phyloP scores from a whole-genome alignment of 2,888 invertebrate genomes.

The Chaetoderma sp. region DNA sequence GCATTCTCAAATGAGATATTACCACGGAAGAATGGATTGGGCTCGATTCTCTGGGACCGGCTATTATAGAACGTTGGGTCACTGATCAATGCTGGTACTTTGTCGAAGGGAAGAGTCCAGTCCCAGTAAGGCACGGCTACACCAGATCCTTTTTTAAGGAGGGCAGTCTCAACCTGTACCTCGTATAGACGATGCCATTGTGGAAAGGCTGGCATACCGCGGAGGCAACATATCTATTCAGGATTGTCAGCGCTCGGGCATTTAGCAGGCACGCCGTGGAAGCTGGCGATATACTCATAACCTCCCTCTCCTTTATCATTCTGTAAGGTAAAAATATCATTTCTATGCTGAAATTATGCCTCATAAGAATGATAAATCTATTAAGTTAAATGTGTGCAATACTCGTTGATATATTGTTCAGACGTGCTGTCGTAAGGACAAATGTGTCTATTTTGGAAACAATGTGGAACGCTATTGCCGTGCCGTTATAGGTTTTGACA shows the following conservation, averaged over 20 bases:
- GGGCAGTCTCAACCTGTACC: conserved; percentile 35
- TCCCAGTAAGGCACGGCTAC: conserved; percentile 39
- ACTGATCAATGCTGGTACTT: conserved; percentile 27
- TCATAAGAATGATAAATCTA: too few relatives aligned
- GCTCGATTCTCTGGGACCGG: conserved; percentile 8
- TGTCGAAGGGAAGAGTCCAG: conserved; percentile 22
- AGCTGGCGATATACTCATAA: conserved; percentile 34
- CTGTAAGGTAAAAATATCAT: too few relatives aligned
- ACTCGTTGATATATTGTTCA: too few relatives aligned
- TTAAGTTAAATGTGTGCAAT: too few relatives aligned
- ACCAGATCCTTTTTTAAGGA: conserved; percentile 33
- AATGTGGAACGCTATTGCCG: too few relatives aligned
- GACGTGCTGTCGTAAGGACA: too few relatives aligned
- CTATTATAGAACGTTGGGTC: conserved; percentile 30
- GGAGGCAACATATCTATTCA: conserved; percentile 29
- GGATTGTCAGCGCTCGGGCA: conserved; percentile 22
- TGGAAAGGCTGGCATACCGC: conserved; percentile 34
- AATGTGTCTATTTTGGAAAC: too few relatives aligned
- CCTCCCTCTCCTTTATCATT: conserved; percentile 29
- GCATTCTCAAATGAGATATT: conserved; percentile 16
- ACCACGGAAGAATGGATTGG: conserved; percentile 36
- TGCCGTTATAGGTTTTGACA: too few relatives aligned
- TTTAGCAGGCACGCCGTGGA: conserved; percentile 39
- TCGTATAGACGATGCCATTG: conserved; percentile 37
- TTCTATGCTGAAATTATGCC: too few relatives aligned